These are phyloP conservation scores for Flexamia atlantica DNA, from an alignment of 2,888 invertebrate species.

Conservation along the genomic window DNA sequence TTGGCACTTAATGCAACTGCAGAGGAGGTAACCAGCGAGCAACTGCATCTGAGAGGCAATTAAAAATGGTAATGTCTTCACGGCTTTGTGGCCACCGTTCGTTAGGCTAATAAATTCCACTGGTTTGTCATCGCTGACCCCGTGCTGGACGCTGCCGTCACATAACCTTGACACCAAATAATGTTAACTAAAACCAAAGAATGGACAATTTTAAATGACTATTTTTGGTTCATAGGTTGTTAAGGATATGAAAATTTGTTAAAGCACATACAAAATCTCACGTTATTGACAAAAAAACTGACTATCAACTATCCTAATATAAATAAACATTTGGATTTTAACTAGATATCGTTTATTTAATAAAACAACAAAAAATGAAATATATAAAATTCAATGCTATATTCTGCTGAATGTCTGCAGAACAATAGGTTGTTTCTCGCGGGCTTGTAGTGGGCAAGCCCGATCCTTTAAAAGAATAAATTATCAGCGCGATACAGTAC, in stretches of 20 bases:
- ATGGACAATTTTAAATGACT: no score
- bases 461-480: slow-evolving; percentile 18
- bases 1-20: neutral
- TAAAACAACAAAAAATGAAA: no score
- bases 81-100: slow-evolving; percentile 14
- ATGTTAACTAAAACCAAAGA: no score
- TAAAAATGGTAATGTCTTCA: slow-evolving; percentile 22
- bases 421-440: neutral
- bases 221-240: no score
- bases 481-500: slow-evolving; percentile 29
- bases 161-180: no score
- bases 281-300: no score
- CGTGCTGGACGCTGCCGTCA: no score
- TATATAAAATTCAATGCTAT: neutral
- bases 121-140: neutral
- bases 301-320: no score
- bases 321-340: no score
- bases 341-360: no score
- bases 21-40: neutral
- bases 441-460: slow-evolving; percentile 24
- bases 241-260: no score
- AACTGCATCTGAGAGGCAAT: neutral
- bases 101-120: neutral
- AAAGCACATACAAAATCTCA: no score
- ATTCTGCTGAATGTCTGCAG: neutral